A percentile compares a stretch with the other conserved stretches of the same genome.
phyloP scores from a whole-genome alignment of 2,113 vertebrate genomes.

The Manacus vitellinus region DNA sequence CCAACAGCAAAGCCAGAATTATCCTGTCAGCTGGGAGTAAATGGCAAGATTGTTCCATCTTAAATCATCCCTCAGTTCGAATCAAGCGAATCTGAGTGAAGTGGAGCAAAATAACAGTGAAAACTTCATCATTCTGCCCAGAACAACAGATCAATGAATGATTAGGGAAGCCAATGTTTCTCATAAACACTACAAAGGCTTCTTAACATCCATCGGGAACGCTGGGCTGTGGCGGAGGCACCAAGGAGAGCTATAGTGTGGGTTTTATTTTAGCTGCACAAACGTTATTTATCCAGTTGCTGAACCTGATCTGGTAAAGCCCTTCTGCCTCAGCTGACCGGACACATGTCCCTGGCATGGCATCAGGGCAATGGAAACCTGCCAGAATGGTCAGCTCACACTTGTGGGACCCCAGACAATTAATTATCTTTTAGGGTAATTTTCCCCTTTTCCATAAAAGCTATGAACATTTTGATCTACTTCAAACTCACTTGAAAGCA shows the following conservation, averaged over 20 bases:
- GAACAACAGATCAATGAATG: conserved; percentile 59
- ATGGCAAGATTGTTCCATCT: background rate
- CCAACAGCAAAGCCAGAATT: background rate
- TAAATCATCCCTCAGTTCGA: background rate
- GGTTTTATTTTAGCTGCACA: background rate
- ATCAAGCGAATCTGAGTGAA: background rate
- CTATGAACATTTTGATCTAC: background rate
- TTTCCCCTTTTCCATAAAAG: background rate
- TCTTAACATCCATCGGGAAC: background rate
- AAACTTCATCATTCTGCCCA: background rate
- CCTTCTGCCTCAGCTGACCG: background rate
- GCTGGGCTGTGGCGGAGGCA: background rate
- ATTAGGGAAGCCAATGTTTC: conserved; percentile 31
- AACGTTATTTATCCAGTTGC: rapidly evolving
- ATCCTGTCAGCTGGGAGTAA: conserved; percentile 13
- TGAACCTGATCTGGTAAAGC: background rate
- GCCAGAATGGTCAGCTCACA: background rate
- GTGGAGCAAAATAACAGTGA: background rate
- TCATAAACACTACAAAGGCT: conserved; percentile 10
- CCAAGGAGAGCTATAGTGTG: background rate
- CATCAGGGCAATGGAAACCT: background rate
- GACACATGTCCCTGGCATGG: rapidly evolving
- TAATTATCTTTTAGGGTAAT: background rate
- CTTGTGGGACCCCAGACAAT: background rate
- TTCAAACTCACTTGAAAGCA: background rate